Conservation (phyloP, 2,888 invertebrate species). For the Trichacis sp. region DNA sequence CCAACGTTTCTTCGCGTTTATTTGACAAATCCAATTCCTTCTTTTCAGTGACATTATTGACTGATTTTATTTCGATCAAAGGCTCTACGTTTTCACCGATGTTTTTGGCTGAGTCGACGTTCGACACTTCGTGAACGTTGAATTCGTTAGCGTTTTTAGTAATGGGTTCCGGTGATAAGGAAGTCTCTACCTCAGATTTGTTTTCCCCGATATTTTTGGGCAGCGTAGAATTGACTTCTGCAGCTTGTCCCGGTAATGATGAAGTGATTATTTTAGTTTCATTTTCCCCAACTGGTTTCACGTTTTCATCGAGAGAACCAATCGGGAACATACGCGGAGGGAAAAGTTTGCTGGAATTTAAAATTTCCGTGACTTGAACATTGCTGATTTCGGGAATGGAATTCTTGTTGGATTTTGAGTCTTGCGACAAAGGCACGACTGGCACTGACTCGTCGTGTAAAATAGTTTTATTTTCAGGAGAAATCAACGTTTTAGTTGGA, state of each 20-base stretch:
- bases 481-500: too few species aligned
- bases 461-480: neutral
- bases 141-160: slow-evolving; percentile 45
- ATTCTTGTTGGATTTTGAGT: neutral
- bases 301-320: neutral
- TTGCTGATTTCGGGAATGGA: slow-evolving; percentile 31
- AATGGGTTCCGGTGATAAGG: slow-evolving; percentile 55
- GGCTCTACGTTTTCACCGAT: slow-evolving; percentile 56
- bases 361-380: slow-evolving; percentile 24
- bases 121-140: slow-evolving; percentile 52
- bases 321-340: neutral
- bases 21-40: slow-evolving; percentile 41
- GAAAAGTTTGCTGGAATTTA: slow-evolving; percentile 19
- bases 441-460: slow-evolving; percentile 9
- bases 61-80: slow-evolving; percentile 37
- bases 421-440: slow-evolving; percentile 20
- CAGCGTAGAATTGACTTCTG: too few species aligned
- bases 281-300: slow-evolving; percentile 19
- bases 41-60: slow-evolving; percentile 35
- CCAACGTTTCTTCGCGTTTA: slow-evolving; percentile 13
- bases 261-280: too few species aligned
- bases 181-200: slow-evolving; percentile 45
- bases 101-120: slow-evolving; percentile 52
- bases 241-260: too few species aligned
- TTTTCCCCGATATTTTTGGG: slow-evolving; percentile 26